Percentiles rank a stretch among this genome's conserved stretches.
Conservation (phyloP, 2,888 invertebrate species). For the Tenthredo livida region DNA sequence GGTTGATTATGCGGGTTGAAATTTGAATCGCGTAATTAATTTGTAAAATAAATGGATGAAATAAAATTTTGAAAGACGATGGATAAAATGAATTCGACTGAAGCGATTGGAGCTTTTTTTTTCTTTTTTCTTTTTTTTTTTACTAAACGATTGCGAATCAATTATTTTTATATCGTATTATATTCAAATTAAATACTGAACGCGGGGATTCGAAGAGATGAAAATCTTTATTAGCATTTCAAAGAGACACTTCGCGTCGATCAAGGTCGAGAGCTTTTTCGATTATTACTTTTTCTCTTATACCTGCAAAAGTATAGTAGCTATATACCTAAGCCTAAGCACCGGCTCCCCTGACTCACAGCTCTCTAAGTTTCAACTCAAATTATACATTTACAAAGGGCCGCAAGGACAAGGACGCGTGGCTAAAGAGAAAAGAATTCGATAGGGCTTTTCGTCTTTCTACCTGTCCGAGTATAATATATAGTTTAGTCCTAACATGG, state of each 20-base stretch:
- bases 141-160: slow-evolving; percentile 10
- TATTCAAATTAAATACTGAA: neutral
- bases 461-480: slow-evolving; percentile 4
- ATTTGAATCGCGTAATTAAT: neutral
- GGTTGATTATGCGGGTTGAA: neutral
- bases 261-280: slow-evolving; percentile 25
- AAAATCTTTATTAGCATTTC: slow-evolving; percentile 28
- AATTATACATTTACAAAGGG: slow-evolving; percentile 33
- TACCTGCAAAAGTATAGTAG: neutral
- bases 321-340: neutral
- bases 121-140: neutral
- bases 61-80: neutral
- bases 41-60: neutral
- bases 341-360: neutral
- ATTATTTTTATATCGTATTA: slow-evolving; percentile 15
- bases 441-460: neutral
- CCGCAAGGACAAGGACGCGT: neutral
- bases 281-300: slow-evolving; percentile 21
- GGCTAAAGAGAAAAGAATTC: slow-evolving; percentile 24
- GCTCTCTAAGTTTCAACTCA: neutral
- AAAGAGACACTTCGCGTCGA: slow-evolving; percentile 17
- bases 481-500: neutral
- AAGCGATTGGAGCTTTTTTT: neutral
- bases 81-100: neutral
- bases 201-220: slow-evolving; percentile 26